A percentile compares a stretch with the other conserved stretches of the same genome.
phyloP scores from a whole-genome alignment of 2,888 invertebrate species.

The Polyommatus iphigenia region DNA sequence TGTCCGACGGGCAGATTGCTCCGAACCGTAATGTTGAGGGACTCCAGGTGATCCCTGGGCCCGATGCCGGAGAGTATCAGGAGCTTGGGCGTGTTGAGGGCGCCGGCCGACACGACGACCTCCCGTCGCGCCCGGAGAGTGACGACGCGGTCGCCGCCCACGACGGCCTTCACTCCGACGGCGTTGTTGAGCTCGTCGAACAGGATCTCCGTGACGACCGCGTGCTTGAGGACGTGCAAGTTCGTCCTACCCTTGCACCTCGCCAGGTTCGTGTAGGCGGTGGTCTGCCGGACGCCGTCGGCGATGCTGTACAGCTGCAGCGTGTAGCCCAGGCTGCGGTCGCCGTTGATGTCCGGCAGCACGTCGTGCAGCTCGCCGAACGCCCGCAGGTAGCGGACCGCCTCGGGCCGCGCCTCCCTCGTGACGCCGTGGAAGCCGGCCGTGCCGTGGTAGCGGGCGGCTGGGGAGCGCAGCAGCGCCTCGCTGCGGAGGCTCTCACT shows the following conservation, averaged over 20 bases:
- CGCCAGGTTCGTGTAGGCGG: slow-evolving; percentile 48
- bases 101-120: slow-evolving; percentile 53
- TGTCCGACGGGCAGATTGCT: slow-evolving; percentile 52
- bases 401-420: slow-evolving; percentile 38
- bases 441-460: slow-evolving; percentile 44
- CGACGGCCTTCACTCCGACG: slow-evolving; percentile 45
- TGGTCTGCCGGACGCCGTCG: slow-evolving; percentile 48
- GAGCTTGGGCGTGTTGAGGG: slow-evolving; percentile 51
- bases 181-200: slow-evolving; percentile 51
- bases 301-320: slow-evolving; percentile 47
- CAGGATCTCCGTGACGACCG: slow-evolving; percentile 48
- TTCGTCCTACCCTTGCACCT: slow-evolving; percentile 45
- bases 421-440: slow-evolving; percentile 45
- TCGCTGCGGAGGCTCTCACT: slow-evolving; percentile 45
- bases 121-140: slow-evolving; percentile 47
- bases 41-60: slow-evolving; percentile 48
- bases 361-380: slow-evolving; percentile 51
- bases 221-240: slow-evolving; percentile 48
- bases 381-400: slow-evolving; percentile 46
- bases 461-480: slow-evolving; percentile 39
- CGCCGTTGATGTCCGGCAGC: slow-evolving; percentile 50
- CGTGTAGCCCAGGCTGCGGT: slow-evolving; percentile 50
- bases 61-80: slow-evolving; percentile 56
- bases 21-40: slow-evolving; percentile 46
- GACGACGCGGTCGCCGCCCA: slow-evolving; percentile 39